Evolutionary conservation across 2,797 vertebrate species (phyloP), one percentile per base, ranked within the genome.

Genomic region (Hapalemur alaotrensis): DNA sequence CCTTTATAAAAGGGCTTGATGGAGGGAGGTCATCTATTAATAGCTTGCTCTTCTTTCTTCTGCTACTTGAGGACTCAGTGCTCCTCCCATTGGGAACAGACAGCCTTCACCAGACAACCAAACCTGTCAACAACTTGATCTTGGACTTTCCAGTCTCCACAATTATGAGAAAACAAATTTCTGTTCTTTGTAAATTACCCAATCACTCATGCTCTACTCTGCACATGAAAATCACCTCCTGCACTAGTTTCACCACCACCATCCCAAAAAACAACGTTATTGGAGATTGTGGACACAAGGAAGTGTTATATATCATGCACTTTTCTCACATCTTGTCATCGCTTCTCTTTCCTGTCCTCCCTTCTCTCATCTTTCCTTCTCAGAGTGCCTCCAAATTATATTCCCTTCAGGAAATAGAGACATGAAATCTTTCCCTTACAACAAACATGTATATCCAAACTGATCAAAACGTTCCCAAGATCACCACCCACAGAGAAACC

Each of bases 381-480:
- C 35, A 93, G 35, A 59, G 30, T 93, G 32, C 12, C 22, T 30
- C 7, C 69, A 82, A 69, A 69, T 78, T 41, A 79, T 83, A 22
- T 59, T 78, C 7, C 22, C 61, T 92, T 75, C 35, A 93, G 65
- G 13, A 91, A 89, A 54, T 73, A 82, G 23, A 72, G 41, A 89
- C 79, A 46, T 79, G 20, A 80, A 67, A 2, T 63, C 13, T 79
- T 87, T 95, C 13, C 17, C 48, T 91, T 88, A 79, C 32, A 85
- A 41, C n/a, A 88, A 83, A 79, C 22, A 9, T 86, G 10, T 59
- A 20, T 63, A 81, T 57, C 38, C 54, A 83, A 67, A 84, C 4
- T 20, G 35, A 43, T 87, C 43, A 43, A 83, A 86, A 73, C 22
- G 1, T 73, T 88, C 32, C 61, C 80, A 84, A 57, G 8, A 87